Base-by-base conservation (phyloP, 2,888 invertebrate species). In the Thymelicus acteon region DNA sequence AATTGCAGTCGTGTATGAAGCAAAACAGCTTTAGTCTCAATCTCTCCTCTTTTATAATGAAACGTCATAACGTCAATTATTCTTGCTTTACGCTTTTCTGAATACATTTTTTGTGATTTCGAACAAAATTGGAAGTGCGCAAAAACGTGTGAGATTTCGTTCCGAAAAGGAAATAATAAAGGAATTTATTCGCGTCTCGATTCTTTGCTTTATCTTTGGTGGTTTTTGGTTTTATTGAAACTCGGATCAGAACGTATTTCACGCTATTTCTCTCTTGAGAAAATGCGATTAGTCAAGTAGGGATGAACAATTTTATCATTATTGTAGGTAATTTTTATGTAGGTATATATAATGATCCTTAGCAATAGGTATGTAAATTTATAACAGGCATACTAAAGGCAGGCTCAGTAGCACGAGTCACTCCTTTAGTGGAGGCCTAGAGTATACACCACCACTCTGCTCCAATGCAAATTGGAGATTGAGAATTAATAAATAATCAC, bases 61-160 rank as follows among this genome's bases (percentile, higher is more conserved):
- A 71, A 61, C 60, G 70, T 65, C 62, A 68, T 67, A 66, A 65
- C 67, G 68, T 73, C 71, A 72, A 71, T 73, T 73, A 73, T 61
- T 65, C 37, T 13, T 60, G 44, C 52, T 60, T 69, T 72, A 72
- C 69, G 37, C 49, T 72, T 65, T 64, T 47, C 66, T 61, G 72
- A 74, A 75, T 72, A 74, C 69, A 61, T 61, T 72, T 76, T 71
- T 72, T 60, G 70, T 72, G 19, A 71, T 71, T 62, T 67, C 48
- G 61, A 61, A 61, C 63, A 74, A 72, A 31, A 73, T 72, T 67
- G 71, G 58, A 60, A 60, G 49, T 64, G 37, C 52, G 70, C 60
- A 64, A 64, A 58, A 70, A 60, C 60, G 70, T 60, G 64, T 58
- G 49, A 31, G 48, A 58, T 39, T 62, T 40, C 13, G 48, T 48